Conservation (phyloP, 2,888 invertebrate genomes). For the Sabellastarte sp. region DNA sequence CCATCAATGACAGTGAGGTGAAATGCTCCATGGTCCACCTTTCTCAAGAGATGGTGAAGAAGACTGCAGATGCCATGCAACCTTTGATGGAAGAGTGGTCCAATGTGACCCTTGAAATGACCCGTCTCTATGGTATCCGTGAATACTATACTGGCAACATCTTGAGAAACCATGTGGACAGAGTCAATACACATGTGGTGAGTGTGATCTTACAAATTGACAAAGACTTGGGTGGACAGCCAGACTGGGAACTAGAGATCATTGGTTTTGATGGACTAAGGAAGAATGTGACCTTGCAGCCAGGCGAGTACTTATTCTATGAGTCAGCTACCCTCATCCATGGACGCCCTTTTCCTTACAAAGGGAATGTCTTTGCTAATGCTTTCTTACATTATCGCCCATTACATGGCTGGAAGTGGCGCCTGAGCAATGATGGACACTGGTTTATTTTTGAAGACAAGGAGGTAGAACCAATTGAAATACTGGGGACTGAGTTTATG, state of each 20-base stretch:
- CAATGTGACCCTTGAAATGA: neutral
- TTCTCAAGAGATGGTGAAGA: neutral
- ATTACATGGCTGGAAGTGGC: neutral
- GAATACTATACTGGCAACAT: conserved; percentile 2
- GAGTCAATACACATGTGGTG: conserved; percentile 1
- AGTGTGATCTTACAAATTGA: conserved; percentile 1
- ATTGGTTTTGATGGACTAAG: neutral
- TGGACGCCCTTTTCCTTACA: neutral
- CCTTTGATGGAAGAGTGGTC: conserved; percentile 3
- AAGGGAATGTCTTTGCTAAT: conserved; percentile 1
- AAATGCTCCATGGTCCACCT: neutral
- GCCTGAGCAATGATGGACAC: neutral
- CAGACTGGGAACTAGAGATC: neutral
- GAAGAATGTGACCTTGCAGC: neutral
- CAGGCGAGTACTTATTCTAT: neutral
- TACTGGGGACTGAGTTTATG: no score
- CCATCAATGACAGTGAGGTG: neutral
- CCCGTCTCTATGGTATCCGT: conserved; percentile 1
- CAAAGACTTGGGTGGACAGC: neutral
- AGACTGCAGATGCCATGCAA: neutral
- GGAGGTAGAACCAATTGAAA: neutral
- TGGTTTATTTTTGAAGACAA: neutral
- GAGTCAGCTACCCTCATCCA: conserved; percentile 1
- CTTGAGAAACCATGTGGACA: conserved; percentile 4
- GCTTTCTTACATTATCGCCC: neutral